These are phyloP conservation scores for Recurvirostra avosetta DNA, from an alignment of 2,113 vertebrate genomes.

Conservation along the genomic window DNA sequence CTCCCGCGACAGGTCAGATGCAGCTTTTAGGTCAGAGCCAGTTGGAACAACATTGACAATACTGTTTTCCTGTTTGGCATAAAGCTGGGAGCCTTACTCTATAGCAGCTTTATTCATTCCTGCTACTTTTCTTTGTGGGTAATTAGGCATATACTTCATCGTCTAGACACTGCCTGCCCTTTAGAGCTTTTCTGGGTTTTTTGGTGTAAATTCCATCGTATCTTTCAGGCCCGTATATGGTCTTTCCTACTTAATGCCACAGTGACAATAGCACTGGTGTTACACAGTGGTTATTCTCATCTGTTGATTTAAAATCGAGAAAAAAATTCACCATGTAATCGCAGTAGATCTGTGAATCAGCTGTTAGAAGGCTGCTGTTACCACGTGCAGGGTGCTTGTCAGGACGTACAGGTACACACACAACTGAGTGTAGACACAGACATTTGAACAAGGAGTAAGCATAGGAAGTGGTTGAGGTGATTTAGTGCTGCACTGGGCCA, in stretches of 20 bases:
- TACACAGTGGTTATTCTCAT: neutral
- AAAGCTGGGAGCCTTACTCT: neutral
- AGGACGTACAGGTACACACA: neutral
- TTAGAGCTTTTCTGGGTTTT: neutral
- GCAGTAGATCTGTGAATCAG: neutral
- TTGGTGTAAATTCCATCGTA: neutral
- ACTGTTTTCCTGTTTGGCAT: neutral
- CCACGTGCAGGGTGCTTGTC: too few relatives aligned
- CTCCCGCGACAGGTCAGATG: neutral
- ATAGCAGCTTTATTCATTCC: neutral
- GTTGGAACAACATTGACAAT: neutral
- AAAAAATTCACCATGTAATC: neutral
- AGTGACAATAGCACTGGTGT: neutral
- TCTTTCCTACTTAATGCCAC: neutral
- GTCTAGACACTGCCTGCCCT: neutral
- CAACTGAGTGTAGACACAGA: accelerated
- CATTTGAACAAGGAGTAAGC: neutral
- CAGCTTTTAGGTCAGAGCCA: neutral
- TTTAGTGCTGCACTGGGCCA: neutral
- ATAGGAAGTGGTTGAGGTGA: neutral
- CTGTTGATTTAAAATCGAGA: neutral
- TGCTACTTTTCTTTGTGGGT: neutral
- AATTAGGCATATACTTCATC: neutral
- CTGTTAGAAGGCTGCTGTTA: neutral
- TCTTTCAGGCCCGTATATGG: neutral